Evolutionary conservation across 2,888 invertebrate genomes (phyloP), one percentile per base, ranked within the genome.

Genomic region (Aquatica leii): DNA sequence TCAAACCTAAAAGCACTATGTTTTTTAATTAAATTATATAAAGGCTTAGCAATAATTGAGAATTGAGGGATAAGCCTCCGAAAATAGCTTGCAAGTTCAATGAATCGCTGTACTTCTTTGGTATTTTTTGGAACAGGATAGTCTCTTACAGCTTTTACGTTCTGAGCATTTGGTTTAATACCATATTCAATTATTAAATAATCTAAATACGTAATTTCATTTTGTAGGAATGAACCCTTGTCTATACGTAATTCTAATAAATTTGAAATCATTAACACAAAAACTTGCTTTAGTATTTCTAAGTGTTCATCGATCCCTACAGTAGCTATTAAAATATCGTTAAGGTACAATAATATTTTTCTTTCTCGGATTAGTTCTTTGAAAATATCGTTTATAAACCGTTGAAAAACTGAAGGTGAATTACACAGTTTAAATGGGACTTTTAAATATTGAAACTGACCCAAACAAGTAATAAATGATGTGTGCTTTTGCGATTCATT

Each of bases 371-470:
- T 11, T 37, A 37, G n/a, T n/a, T n/a, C n/a, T n/a, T n/a, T n/a
- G n/a, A 37, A 37, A 37, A 37, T 12, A 5, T 37, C n/a, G 12
- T 37, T 37, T 5, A 37, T 12, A 37, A n/a, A 37, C 9, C 37
- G 2, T 37, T 37, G 37, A 12, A 37, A 2, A 5, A 37, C 11
- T n/a, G 37, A 4, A 12, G 12, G 37, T 37, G 12, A 9, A 54
- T 70, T 72, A 12, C 52, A 65, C n/a, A 74, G 60, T 0, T 76
- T 77, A 64, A 76, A 73, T 1, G 73, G 76, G 73, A 76, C 75
- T 57, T 66, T 67, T n/a, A 66, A 21, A 66, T 68, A 78, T 64
- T 77, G 74, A 53, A 49, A 77, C 48, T 77, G 75, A 0, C 75
- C 74, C 18, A 68, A 57, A 9, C n/a, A n/a, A n/a, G n/a, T n/a